Evolutionary conservation across 2,888 invertebrate species (phyloP).

Genomic region (Dasypogon diadema): DNA sequence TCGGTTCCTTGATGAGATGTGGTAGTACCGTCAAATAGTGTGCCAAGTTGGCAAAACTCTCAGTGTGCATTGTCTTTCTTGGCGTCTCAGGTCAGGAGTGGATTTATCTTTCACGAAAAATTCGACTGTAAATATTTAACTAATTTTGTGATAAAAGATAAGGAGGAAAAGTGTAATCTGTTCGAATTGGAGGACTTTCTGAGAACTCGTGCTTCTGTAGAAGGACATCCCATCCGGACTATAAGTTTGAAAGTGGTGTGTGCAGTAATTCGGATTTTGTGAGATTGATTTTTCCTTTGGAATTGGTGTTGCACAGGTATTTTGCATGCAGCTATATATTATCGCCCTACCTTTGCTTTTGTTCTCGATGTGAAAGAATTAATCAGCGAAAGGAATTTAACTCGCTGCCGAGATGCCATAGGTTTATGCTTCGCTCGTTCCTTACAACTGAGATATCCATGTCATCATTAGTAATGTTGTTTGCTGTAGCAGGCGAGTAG

Average conservation of each 20-base stretch:
- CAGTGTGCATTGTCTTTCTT: slow-evolving; percentile 27
- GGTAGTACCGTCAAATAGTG: slow-evolving; percentile 39
- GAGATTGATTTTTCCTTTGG: slow-evolving; percentile 26
- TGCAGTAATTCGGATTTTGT: neutral
- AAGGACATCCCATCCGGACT: too few species aligned
- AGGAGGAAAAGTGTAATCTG: neutral
- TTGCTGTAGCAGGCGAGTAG: slow-evolving; percentile 11
- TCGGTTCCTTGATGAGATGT: slow-evolving; percentile 14
- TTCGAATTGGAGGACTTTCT: too few species aligned
- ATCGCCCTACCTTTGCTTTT: neutral
- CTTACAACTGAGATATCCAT: slow-evolving; percentile 1
- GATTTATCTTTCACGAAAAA: neutral
- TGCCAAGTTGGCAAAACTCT: slow-evolving; percentile 28
- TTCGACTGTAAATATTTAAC: slow-evolving; percentile 29
- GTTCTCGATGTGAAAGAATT: too few species aligned
- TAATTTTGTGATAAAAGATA: neutral
- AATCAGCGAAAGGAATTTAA: too few species aligned
- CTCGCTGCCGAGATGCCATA: neutral
- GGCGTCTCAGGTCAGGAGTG: slow-evolving; percentile 32
- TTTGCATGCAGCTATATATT: neutral
- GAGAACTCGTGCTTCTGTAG: too few species aligned
- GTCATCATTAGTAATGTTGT: slow-evolving; percentile 25
- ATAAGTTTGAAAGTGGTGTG: neutral
- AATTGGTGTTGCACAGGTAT: slow-evolving; percentile 13
- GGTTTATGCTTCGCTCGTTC: neutral